Conservation (phyloP, 2,888 invertebrate genomes). For the Calameuta pallipes region DNA sequence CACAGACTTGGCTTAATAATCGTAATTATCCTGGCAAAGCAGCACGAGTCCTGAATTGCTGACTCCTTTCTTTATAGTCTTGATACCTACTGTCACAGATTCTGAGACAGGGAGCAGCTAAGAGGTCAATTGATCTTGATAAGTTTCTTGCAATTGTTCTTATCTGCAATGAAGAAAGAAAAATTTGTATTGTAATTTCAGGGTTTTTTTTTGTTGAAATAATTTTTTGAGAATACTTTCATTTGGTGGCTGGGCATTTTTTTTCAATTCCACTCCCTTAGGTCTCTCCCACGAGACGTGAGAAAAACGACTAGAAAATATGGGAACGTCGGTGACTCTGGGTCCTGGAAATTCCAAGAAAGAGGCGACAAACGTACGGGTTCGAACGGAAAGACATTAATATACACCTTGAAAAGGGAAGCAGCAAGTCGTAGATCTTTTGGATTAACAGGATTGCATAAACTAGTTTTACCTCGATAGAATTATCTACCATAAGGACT, state of each 20-base stretch:
- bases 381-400: slow-evolving; percentile 9
- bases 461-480: neutral
- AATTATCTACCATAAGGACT: neutral
- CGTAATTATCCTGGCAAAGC: slow-evolving; percentile 29
- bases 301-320: neutral
- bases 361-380: neutral
- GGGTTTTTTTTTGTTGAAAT: neutral
- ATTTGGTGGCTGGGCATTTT: neutral
- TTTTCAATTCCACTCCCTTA: neutral
- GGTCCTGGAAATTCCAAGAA: slow-evolving; percentile 1
- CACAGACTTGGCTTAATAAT: slow-evolving; percentile 28
- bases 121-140: neutral
- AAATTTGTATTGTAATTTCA: neutral
- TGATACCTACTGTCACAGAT: slow-evolving; percentile 2
- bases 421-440: neutral
- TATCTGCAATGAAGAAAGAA: neutral
- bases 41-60: slow-evolving; percentile 6
- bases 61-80: slow-evolving; percentile 6
- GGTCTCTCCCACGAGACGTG: neutral
- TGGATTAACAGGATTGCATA: neutral
- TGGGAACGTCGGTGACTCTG: slow-evolving; percentile 1
- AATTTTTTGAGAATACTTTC: neutral
- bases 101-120: neutral
- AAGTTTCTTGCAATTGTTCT: neutral
- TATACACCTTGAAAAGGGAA: neutral